A percentile compares a stretch with the other conserved stretches of the same genome.
phyloP scores from a whole-genome alignment of 2,888 invertebrate species.

The Apomyelois bistriatella region DNA sequence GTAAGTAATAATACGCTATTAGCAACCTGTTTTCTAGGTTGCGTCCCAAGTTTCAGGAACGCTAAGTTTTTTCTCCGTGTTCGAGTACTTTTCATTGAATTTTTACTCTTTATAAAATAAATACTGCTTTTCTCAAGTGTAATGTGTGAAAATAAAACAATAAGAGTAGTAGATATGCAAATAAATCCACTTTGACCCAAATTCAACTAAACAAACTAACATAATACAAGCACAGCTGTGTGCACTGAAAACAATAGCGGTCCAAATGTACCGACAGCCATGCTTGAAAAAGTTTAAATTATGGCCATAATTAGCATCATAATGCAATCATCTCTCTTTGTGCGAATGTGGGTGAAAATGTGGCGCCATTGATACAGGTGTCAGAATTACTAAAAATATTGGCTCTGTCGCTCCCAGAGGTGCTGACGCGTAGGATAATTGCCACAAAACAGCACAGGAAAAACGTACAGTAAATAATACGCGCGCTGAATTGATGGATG shows the following conservation, averaged over 20 bases:
- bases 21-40: too few species aligned
- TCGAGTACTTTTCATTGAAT: too few species aligned
- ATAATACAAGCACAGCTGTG: constrained; percentile 24
- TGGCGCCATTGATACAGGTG: constrained; percentile 16
- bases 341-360: constrained; percentile 20
- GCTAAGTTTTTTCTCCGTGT: too few species aligned
- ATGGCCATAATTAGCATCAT: constrained; percentile 27
- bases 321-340: constrained; percentile 6
- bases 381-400: not conserved
- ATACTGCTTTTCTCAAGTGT: too few species aligned
- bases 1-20: too few species aligned
- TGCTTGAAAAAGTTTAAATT: constrained; percentile 17
- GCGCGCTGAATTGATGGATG: too few species aligned
- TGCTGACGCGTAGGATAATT: too few species aligned
- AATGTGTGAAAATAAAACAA: not conserved
- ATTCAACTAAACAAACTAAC: not conserved
- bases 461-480: too few species aligned
- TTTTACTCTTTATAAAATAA: too few species aligned
- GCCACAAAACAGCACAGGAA: too few species aligned
- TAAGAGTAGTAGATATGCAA: not conserved
- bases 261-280: constrained; percentile 15
- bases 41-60: too few species aligned
- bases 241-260: constrained; percentile 15
- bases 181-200: not conserved
- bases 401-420: not conserved